phyloP scores from a whole-genome alignment of 2,888 invertebrate species.

The Melangyna quadrimaculata region DNA sequence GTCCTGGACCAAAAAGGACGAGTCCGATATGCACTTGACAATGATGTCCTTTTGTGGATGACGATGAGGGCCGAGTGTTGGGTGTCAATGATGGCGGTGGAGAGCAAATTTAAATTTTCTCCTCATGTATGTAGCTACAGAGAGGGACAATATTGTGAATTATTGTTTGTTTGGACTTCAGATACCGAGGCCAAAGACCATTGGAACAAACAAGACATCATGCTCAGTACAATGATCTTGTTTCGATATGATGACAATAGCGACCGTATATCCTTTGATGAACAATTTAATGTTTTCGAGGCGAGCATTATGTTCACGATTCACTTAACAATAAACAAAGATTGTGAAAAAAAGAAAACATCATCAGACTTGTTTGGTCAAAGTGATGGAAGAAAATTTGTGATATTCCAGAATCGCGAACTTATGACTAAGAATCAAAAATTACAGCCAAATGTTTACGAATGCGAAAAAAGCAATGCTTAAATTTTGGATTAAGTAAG shows the following conservation, averaged over 20 bases:
- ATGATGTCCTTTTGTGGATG: constrained; percentile 33
- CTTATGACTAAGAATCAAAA: too few species aligned
- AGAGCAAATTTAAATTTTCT: constrained; percentile 64
- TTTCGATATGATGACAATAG: not conserved
- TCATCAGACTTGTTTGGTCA: not conserved
- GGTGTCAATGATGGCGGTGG: constrained; percentile 6
- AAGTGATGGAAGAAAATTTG: too few species aligned
- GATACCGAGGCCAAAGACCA: constrained; percentile 3
- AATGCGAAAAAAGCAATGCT: too few species aligned
- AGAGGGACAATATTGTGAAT: constrained; percentile 46
- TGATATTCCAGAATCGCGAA: too few species aligned
- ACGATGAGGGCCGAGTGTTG: not conserved
- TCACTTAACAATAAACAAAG: not conserved
- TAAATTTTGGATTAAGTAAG: too few species aligned
- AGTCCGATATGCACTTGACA: constrained; percentile 53
- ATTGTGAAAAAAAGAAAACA: not conserved
- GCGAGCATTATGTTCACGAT: not conserved
- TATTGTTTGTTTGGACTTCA: constrained; percentile 47
- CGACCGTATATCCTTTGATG: not conserved
- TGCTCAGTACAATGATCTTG: not conserved
- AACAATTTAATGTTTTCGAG: not conserved
- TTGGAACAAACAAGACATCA: constrained; percentile 29
- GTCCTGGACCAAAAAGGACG: not conserved
- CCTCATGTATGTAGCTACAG: not conserved
- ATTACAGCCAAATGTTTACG: too few species aligned